Base-by-base conservation (phyloP, 2,113 vertebrate species). In the Otolemur garnettii region DNA sequence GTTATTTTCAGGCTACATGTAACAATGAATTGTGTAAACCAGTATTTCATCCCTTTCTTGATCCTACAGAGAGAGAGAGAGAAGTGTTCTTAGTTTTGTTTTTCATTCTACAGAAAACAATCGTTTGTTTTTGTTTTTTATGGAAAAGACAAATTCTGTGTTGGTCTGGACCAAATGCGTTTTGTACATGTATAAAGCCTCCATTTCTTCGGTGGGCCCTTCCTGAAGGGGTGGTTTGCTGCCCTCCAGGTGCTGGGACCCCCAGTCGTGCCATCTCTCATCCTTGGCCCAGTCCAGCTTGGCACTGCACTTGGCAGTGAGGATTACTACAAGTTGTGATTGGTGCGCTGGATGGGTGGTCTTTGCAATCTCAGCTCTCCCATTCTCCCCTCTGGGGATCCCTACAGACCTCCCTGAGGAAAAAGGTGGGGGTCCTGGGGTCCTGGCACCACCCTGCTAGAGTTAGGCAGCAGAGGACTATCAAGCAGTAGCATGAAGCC, bases 101-200 rank as follows among this genome's bases (percentile, higher is more conserved):
- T 93, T 92, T 88, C 45, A 86, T 93, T 59, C 86, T 92, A 45
- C 90, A 64, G 94, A 95, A 91, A 91, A 78, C 91, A 96, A 45
- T 90, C 8, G 66, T 72, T 97, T 97, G 97, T 45, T 45, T 45
- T 45, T 45, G 45, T 97, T 94, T 89, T 85, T 96, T 66, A 45
- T 90, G 93, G 93, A 88, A 96, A 96, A 98, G 93, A 97, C 97
- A 95, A 71, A 97, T 97, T 98, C 98, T 96, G 96, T 97, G 98
- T 99, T 99, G 98, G 98, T 99, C 98, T 99, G 99, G 99, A 99
- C 99, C 99, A 99, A 99, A 99, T 99, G 99, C 99, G 97, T 99
- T 99, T 99, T 99, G 99, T 99, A 99, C 99, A 99, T 98, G 98
- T 99, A 97, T 98, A 99, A 99, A 99, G 99, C 99, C 99, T 99